Evolutionary conservation across 1,140 invertebrate genomes (phyloP).

Genomic region (Daktulosphaira vitifoliae): DNA sequence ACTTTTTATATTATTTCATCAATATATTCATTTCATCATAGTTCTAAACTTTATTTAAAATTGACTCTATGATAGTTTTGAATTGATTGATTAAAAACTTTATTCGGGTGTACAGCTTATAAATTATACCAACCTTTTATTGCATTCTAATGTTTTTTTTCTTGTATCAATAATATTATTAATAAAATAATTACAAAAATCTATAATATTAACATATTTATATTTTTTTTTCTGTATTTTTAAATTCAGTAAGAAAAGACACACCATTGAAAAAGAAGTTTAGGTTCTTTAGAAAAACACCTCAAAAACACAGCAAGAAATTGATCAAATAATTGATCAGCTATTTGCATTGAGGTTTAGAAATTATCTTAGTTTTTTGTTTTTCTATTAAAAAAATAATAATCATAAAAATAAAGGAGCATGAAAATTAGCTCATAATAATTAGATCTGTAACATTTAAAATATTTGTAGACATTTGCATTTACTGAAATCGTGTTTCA

Average conservation of each 20-base stretch:
- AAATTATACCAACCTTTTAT: no score
- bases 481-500: slow-evolving; percentile 24
- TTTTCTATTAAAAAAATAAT: slow-evolving; percentile 25
- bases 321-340: slow-evolving; percentile 62
- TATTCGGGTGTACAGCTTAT: no score
- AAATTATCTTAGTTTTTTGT: slow-evolving; percentile 13
- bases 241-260: slow-evolving; percentile 80
- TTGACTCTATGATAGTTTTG: no score
- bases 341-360: slow-evolving; percentile 36
- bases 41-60: no score
- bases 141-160: background rate
- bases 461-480: slow-evolving; percentile 11
- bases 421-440: slow-evolving; percentile 31
- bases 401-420: no score
- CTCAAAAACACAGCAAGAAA: slow-evolving; percentile 61
- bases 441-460: slow-evolving; percentile 19
- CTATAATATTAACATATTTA: no score
- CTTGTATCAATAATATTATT: background rate
- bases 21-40: no score
- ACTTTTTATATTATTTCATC: no score
- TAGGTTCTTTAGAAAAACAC: slow-evolving; percentile 86
- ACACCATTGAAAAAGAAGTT: slow-evolving; percentile 82
- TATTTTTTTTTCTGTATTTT: slow-evolving; percentile 31
- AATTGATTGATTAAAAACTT: no score
- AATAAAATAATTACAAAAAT: no score